Evolutionary conservation across 1,140 invertebrate genomes (phyloP), one percentile per base, ranked within the genome.

Genomic region (Paracyclopina nana): DNA sequence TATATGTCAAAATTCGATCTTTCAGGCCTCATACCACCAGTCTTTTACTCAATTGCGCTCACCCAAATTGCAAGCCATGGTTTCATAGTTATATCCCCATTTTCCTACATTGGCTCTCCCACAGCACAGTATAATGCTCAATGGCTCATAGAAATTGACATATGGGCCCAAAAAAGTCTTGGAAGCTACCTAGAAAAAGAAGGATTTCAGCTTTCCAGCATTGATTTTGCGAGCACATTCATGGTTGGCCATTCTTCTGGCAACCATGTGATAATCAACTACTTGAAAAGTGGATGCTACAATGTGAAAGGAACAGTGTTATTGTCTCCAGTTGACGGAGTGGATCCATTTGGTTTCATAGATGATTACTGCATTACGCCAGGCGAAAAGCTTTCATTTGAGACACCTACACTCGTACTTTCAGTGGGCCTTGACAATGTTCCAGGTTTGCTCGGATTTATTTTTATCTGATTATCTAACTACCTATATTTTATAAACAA

Each of bases 21-120:
- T n/a, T n/a, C n/a, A n/a, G n/a, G n/a, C n/a, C n/a, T n/a, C n/a
- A n/a, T n/a, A n/a, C n/a, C n/a, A n/a, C n/a, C n/a, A n/a, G n/a
- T n/a, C n/a, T n/a, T n/a, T n/a, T n/a, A n/a, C n/a, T n/a, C n/a
- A n/a, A n/a, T n/a, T n/a, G n/a, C n/a, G n/a, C n/a, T n/a, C n/a
- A n/a, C n/a, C n/a, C 34, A 38, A 16, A 38, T 38, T 38, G 34
- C 34, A n/a, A 38, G 34, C 34, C 34, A 38, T 38, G 34, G 34
- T 38, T 38, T 16, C 9, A 20, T 38, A n/a, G 34, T 38, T 38
- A 20, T 38, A 20, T 38, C n/a, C 34, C 34, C 34, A 4, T n/a
- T n/a, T n/a, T n/a, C 34, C 34, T 16, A 38, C n/a, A 16, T 38
- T 16, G 20, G 20, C 8, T 38, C n/a, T n/a, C 34, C 34, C 20